Conservation (phyloP, 2,797 vertebrate species). For the Phrynocephalus vlangalii region DNA sequence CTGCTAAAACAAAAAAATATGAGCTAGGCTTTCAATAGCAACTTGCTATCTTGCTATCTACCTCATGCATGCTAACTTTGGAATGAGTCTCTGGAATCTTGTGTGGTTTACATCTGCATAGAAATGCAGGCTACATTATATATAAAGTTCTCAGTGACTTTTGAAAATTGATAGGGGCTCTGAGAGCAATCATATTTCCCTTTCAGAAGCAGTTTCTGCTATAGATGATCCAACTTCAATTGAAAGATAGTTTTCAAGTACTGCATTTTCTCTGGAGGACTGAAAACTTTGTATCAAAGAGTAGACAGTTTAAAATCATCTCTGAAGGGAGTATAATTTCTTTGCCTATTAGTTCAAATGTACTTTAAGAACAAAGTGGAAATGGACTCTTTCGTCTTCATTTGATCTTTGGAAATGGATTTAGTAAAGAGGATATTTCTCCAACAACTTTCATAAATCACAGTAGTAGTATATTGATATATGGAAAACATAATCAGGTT, state of each 20-base stretch:
- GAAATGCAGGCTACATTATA: background rate
- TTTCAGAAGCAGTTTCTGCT: background rate
- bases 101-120: background rate
- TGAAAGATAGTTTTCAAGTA: constrained; percentile 31
- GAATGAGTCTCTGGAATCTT: background rate
- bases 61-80: background rate
- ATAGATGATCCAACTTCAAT: constrained; percentile 9
- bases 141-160: background rate
- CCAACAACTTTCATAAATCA: background rate
- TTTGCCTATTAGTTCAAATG: background rate
- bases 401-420: constrained; percentile 4
- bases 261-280: background rate
- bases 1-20: no score
- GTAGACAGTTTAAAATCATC: constrained; percentile 21
- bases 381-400: background rate
- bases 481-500: background rate
- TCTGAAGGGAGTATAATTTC: background rate
- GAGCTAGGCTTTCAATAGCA: no score
- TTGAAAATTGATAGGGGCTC: background rate
- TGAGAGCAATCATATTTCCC: background rate
- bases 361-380: constrained; percentile 6
- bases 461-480: background rate
- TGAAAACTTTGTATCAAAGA: constrained; percentile 8
- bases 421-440: background rate
- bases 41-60: no score